Evolutionary conservation across 2,113 vertebrate genomes (phyloP).

Genomic region (Colinus virginianus): DNA sequence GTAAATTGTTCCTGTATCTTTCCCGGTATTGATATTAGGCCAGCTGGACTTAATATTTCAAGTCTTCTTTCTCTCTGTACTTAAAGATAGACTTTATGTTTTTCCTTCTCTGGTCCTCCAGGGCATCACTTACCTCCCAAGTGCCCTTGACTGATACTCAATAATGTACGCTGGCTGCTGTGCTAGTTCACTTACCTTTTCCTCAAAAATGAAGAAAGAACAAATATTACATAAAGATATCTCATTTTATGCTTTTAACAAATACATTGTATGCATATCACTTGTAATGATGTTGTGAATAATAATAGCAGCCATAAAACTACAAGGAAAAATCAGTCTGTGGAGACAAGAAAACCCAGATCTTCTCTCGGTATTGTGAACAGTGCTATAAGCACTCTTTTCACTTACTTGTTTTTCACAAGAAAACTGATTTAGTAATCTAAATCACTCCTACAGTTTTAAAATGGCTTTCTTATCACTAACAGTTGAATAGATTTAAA

Average conservation of each 20-base stretch:
- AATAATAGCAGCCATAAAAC: background rate
- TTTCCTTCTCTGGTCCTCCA: background rate
- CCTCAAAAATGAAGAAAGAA: background rate
- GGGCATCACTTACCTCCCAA: background rate
- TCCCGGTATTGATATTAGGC: constrained; percentile 40
- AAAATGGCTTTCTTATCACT: background rate
- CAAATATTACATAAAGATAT: background rate
- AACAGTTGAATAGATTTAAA: background rate
- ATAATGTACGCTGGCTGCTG: background rate
- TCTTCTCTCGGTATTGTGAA: background rate
- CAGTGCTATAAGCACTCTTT: background rate
- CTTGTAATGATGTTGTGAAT: background rate
- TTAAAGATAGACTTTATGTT: background rate
- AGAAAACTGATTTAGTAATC: background rate
- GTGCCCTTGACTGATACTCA: background rate
- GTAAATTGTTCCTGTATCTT: constrained; percentile 53
- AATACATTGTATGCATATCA: background rate
- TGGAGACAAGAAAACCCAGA: background rate
- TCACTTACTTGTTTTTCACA: background rate
- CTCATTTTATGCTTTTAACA: background rate
- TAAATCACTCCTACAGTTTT: background rate
- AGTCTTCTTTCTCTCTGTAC: background rate
- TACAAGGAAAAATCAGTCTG: background rate
- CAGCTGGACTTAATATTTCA: constrained; percentile 58
- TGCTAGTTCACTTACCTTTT: background rate